A percentile compares a stretch with the other conserved stretches of the same genome.
These are phyloP conservation scores for Dasypogon diadema DNA, from an alignment of 2,888 invertebrate species.

Conservation along the genomic window DNA sequence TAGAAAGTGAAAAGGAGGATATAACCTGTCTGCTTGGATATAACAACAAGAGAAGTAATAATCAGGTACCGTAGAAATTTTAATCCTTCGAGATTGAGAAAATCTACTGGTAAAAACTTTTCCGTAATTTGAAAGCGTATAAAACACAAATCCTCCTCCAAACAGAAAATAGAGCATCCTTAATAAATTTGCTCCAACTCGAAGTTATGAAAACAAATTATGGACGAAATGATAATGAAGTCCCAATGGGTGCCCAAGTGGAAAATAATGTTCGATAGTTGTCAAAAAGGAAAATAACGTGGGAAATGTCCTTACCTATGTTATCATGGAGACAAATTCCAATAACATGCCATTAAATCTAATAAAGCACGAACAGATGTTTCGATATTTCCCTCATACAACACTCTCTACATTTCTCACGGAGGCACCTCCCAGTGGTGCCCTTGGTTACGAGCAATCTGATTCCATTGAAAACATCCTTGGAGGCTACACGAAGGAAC, in stretches of 20 bases:
- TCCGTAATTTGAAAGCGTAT: no score
- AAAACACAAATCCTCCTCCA: no score
- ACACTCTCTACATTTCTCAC: constrained; percentile 5
- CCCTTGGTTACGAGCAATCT: constrained; percentile 20
- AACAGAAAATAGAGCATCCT: no score
- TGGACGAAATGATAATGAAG: constrained; percentile 36
- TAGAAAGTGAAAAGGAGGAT: no score
- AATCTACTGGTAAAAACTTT: no score
- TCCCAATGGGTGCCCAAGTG: constrained; percentile 35
- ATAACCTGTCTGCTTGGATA: no score
- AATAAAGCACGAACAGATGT: constrained; percentile 48
- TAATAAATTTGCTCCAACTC: constrained; percentile 17
- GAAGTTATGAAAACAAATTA: constrained; percentile 44
- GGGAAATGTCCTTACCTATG: constrained; percentile 16
- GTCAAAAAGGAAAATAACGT: constrained; percentile 37
- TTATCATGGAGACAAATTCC: constrained; percentile 49
- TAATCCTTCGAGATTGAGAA: no score
- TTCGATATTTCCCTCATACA: constrained; percentile 28
- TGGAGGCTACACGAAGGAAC: constrained; percentile 1
- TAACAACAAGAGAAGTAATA: no score
- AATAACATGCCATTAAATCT: constrained; percentile 49
- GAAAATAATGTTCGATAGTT: constrained; percentile 43
- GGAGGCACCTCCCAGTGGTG: constrained; percentile 17
- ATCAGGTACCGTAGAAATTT: no score
- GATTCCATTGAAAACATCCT: constrained; percentile 5